phyloP scores from a whole-genome alignment of 1,140 invertebrate species.

The Hyles vespertilio region DNA sequence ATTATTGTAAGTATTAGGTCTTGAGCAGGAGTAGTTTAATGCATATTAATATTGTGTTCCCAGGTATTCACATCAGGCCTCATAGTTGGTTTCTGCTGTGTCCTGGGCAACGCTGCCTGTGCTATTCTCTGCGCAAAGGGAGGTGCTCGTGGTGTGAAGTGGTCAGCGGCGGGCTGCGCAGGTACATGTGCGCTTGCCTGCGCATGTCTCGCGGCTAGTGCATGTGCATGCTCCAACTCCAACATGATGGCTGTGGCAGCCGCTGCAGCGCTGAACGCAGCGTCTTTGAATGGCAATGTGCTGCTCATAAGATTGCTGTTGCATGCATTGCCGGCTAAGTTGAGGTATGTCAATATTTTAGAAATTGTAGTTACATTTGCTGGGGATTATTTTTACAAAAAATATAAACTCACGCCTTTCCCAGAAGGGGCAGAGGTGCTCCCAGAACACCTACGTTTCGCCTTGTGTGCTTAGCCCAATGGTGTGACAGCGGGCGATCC shows the following conservation, averaged over 20 bases:
- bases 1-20: too few species aligned
- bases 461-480: too few species aligned
- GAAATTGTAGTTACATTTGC: too few species aligned
- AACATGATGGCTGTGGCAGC: conserved; percentile 47
- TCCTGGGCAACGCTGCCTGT: conserved; percentile 55
- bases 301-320: conserved; percentile 52
- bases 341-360: conserved; percentile 37
- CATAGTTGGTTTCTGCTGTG: conserved; percentile 57
- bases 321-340: conserved; percentile 54
- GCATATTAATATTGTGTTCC: conserved; percentile 2
- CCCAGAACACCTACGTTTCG: too few species aligned
- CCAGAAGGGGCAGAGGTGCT: too few species aligned
- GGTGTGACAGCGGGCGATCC: too few species aligned
- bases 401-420: too few species aligned
- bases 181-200: conserved; percentile 45
- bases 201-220: conserved; percentile 40
- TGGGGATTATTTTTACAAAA: too few species aligned
- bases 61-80: conserved; percentile 60
- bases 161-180: conserved; percentile 44
- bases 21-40: too few species aligned
- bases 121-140: conserved; percentile 40
- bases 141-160: conserved; percentile 40
- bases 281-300: conserved; percentile 60
- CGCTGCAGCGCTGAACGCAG: conserved; percentile 53
- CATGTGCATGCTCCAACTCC: conserved; percentile 38